Base-by-base conservation (phyloP, 2,888 invertebrate genomes). In the Platycheirus albimanus region DNA sequence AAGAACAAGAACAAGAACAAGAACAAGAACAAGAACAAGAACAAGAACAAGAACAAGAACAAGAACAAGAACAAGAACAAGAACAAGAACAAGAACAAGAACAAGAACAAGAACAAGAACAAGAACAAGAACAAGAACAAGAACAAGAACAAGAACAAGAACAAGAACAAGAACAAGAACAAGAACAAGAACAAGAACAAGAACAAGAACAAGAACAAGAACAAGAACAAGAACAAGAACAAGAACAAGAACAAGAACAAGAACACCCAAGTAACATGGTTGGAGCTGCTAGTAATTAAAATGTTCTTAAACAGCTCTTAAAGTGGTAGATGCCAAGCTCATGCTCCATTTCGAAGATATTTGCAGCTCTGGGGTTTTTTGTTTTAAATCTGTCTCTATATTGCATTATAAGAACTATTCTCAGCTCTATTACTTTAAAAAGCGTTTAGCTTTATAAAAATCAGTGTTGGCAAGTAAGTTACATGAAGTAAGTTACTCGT, bases 201-300 rank as follows among this genome's bases (percentile, higher is more conserved):
- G 17, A 17, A 43, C 13, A 43, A 13, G 17, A 17, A 43, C 13
- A 17, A 17, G 43, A 13, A 17, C 6, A 17, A 13, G 17, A 43
- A 43, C 13, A 43, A 13, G 43, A 43, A 17, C 8, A 33, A 43
- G 43, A 43, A 13, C 6, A 43, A 43, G 43, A 43, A 13, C 6
- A 43, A 8, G 15, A 43, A 13, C 13, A 43, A 43, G 43, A 43
- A 33, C 8, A 33, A 8, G 30, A 33, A 88, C 86, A 87, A 87
- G 87, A 88, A 87, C 85, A 87, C 24, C n/a, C n/a, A n/a, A n/a
- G n/a, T n/a, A n/a, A n/a, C n/a, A n/a, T n/a, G n/a, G n/a, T n/a
- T n/a, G n/a, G n/a, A n/a, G n/a, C n/a, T n/a, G n/a, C n/a, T n/a
- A n/a, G n/a, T n/a, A n/a, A n/a, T n/a, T n/a, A n/a, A n/a, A n/a